Conservation (phyloP, 2,888 invertebrate genomes). For the Zonitis immaculata region DNA sequence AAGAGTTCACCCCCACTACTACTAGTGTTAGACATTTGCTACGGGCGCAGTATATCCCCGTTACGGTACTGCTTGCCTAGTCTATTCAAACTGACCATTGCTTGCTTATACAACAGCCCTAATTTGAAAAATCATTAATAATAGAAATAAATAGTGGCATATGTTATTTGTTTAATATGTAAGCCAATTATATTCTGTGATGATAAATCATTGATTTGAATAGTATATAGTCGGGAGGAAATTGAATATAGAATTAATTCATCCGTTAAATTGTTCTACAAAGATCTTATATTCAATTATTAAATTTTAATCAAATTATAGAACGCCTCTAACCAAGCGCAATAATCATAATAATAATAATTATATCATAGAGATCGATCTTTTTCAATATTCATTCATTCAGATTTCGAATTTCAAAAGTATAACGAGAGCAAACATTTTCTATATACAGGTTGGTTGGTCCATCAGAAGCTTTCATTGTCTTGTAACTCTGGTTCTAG, state of each 20-base stretch:
- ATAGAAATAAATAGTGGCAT: background rate
- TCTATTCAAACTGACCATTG: no score
- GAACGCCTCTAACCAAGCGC: conserved; percentile 6
- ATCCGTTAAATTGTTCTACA: conserved; percentile 19
- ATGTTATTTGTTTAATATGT: conserved; percentile 18
- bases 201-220: conserved; percentile 30
- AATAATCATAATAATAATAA: no score
- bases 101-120: background rate
- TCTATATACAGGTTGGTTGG: no score
- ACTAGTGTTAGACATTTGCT: no score
- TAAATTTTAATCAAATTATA: conserved; percentile 27
- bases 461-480: no score
- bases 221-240: conserved; percentile 33
- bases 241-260: conserved; percentile 35
- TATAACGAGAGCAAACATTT: no score
- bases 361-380: conserved; percentile 4
- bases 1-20: no score
- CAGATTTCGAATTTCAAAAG: no score
- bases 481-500: no score
- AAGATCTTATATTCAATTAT: conserved; percentile 25
- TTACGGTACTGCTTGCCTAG: no score
- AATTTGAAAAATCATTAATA: background rate
- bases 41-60: no score
- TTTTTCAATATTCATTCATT: conserved; percentile 1
- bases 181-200: conserved; percentile 35